A percentile compares a stretch with the other conserved stretches of the same genome.
Evolutionary conservation across 1,140 invertebrate species (phyloP).

Genomic region (Magallana angulata): DNA sequence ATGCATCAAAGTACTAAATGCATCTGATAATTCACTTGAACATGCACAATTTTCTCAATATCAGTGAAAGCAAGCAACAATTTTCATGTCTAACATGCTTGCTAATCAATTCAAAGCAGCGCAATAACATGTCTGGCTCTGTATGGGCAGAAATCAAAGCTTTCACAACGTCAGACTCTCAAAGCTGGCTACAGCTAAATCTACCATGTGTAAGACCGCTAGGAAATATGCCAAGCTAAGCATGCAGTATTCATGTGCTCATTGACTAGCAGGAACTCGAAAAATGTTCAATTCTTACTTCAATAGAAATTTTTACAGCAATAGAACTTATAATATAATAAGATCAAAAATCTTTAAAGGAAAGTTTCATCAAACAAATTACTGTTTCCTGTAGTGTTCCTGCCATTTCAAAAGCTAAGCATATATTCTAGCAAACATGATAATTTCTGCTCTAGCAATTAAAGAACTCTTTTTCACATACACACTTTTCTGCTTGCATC

Average conservation of each 20-base stretch:
- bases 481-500: neutral
- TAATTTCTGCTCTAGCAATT: slow-evolving; percentile 22
- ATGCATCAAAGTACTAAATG: neutral
- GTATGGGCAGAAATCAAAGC: slow-evolving; percentile 24
- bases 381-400: neutral
- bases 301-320: neutral
- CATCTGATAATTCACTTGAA: neutral
- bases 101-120: too few relatives aligned
- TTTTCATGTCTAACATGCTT: too few relatives aligned
- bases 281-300: neutral
- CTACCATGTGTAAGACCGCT: neutral
- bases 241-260: slow-evolving; percentile 8
- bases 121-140: slow-evolving; percentile 18
- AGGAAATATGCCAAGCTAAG: slow-evolving; percentile 23
- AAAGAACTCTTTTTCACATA: neutral
- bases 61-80: too few relatives aligned
- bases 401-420: neutral
- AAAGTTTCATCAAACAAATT: neutral
- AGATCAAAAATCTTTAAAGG: neutral
- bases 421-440: slow-evolving; percentile 31
- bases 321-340: too few relatives aligned
- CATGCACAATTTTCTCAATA: too few relatives aligned
- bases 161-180: slow-evolving; percentile 4
- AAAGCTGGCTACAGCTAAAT: slow-evolving; percentile 13
- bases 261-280: neutral